Evolutionary conservation across 2,113 vertebrate species (phyloP).

Genomic region (Oryzias celebensis): DNA sequence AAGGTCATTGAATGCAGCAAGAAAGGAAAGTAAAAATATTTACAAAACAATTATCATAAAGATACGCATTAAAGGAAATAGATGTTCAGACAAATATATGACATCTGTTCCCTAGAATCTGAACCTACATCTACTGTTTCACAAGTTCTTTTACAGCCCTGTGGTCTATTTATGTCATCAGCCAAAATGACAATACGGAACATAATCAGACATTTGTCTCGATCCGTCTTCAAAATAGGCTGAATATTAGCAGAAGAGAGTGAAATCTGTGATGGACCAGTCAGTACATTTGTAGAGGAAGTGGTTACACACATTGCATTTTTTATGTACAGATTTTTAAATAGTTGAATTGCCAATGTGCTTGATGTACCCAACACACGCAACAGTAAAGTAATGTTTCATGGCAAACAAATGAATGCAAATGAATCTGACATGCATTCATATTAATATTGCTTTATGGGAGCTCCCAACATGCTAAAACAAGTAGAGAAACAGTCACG

Average conservation of each 20-base stretch:
- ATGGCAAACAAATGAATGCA: slow-evolving; percentile 8
- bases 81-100: not conserved
- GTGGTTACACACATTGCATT: not conserved
- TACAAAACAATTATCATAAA: not conserved
- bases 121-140: slow-evolving; percentile 4
- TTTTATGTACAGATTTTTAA: not conserved
- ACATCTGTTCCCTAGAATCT: slow-evolving; percentile 8
- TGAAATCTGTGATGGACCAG: not conserved
- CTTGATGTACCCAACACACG: not conserved
- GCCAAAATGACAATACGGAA: too few species aligned
- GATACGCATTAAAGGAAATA: not conserved
- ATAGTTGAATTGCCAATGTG: not conserved
- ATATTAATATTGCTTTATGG: slow-evolving; percentile 18
- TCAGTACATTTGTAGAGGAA: not conserved
- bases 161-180: too few species aligned
- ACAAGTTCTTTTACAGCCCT: too few species aligned
- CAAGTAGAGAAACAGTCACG: slow-evolving; percentile 16
- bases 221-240: too few species aligned
- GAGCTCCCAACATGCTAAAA: slow-evolving; percentile 23
- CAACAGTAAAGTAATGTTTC: slow-evolving; percentile 5
- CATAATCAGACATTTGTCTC: too few species aligned
- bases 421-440: slow-evolving; percentile 17
- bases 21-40: not conserved
- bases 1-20: not conserved
- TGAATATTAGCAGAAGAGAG: not conserved